Evolutionary conservation across 1,140 invertebrate genomes (phyloP), one percentile per base, ranked within the genome.

Genomic region (Wiebesia pumilae): DNA sequence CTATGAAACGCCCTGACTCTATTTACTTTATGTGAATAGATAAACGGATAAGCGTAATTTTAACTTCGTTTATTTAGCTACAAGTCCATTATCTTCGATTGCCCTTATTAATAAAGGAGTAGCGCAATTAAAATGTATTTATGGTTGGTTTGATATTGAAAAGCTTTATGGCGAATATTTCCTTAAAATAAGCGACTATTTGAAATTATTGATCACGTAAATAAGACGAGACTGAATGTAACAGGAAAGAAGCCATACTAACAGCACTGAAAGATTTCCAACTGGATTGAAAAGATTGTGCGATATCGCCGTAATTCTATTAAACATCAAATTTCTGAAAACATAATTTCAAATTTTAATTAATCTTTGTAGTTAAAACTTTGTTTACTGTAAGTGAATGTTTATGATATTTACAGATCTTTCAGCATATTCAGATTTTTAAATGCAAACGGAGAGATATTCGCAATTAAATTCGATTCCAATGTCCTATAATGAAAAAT

Each of bases 321-420:
- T 94, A 54, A 90, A 81, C 51, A 90, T 89, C 81, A 87, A 75
- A 38, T 81, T 84, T 9, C 83, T 87, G 77, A 78, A 87, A 83
- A 67, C 43, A 24, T 19, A 62, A 77, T 38, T 77, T 2, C 58
- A 35, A 19, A 47, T 75, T 75, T 77, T 54, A 35, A 69, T 21
- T 82, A 27, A 43, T 67, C 6, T 30, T 40, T 24, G 21, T 9
- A 77, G 77, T 24, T 69, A 62, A 62, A 27, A 3, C 24, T 62
- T 62, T 27, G 4, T 27, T 62, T 62, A 27, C 62, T 27, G 12
- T 19, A 43, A 6, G 43, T 19, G 54, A 75, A 62, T 30, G 12
- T 67, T 86, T 27, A n/a, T 27, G 3, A 51, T 89, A 94, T 94
- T 95, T 91, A 95, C 95, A 95, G 89, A 87, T 94, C 94, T 69